These are phyloP conservation scores for Atrichornis clamosus DNA, from an alignment of 2,113 vertebrate genomes.

Conservation along the genomic window DNA sequence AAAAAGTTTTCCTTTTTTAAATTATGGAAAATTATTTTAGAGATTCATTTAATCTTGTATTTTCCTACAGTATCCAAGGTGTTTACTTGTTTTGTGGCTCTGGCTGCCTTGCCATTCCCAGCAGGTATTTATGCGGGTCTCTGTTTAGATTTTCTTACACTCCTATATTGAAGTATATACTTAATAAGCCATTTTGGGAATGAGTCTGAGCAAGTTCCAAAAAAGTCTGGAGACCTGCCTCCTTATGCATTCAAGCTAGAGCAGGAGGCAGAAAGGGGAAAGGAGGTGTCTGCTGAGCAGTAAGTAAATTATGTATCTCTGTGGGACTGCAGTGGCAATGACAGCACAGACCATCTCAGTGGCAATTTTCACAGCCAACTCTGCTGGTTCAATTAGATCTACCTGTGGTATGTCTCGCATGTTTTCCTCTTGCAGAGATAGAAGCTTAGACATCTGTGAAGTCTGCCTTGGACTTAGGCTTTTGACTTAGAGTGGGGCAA, in stretches of 20 bases:
- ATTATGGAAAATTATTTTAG: not conserved
- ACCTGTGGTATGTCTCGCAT: not conserved
- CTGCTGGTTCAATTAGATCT: not conserved
- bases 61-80: not conserved
- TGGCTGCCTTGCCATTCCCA: not conserved
- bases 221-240: not conserved
- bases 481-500: not conserved
- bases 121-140: not conserved
- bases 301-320: not conserved
- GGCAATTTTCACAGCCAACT: not conserved
- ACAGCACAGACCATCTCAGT: not conserved
- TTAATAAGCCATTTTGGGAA: not conserved
- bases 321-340: not conserved
- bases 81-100: not conserved
- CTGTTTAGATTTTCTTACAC: not conserved
- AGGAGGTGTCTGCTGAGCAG: not conserved
- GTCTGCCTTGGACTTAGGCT: not conserved
- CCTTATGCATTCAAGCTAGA: not conserved
- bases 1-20: not conserved
- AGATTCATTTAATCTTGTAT: not conserved
- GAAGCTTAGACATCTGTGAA: not conserved
- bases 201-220: not conserved
- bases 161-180: not conserved
- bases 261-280: not conserved
- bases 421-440: not conserved